A percentile compares a stretch with the other conserved stretches of the same genome.
Evolutionary conservation across 2,888 invertebrate species (phyloP).

Genomic region (Aphodius granarius): DNA sequence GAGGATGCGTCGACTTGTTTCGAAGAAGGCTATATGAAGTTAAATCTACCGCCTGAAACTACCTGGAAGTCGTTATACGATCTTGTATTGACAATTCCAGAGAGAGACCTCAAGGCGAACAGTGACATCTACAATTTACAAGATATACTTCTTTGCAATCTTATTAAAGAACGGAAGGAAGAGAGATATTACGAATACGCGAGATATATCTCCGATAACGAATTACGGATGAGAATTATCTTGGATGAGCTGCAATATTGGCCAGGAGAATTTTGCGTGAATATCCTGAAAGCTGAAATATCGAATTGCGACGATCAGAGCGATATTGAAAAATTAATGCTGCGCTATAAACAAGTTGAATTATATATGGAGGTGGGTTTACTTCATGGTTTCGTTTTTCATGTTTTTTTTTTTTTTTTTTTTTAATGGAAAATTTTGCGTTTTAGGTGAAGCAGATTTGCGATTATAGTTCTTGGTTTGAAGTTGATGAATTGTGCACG

Average conservation of each 20-base stretch:
- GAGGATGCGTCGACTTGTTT: not conserved
- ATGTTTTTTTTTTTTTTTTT: not conserved
- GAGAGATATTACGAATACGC: constrained; percentile 58
- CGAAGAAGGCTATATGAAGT: constrained; percentile 12
- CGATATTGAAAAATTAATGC: constrained; percentile 31
- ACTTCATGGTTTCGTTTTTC: constrained; percentile 7
- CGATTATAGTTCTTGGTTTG: constrained; percentile 62
- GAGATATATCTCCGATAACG: constrained; percentile 57
- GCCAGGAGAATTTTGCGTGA: constrained; percentile 60
- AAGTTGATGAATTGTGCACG: constrained; percentile 59
- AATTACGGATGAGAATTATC: constrained; percentile 58
- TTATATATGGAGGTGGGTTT: constrained; percentile 63
- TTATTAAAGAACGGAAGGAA: constrained; percentile 59
- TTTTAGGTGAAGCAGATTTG: constrained; percentile 61
- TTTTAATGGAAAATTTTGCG: constrained; percentile 20
- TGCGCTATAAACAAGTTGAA: constrained; percentile 59
- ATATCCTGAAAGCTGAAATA: constrained; percentile 57
- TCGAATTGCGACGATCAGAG: constrained; percentile 54
- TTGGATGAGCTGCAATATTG: constrained; percentile 59
- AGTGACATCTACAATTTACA: constrained; percentile 59
- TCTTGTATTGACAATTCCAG: constrained; percentile 62
- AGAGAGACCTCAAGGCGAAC: constrained; percentile 48
- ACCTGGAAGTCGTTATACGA: constrained; percentile 51
- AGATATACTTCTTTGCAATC: constrained; percentile 62
- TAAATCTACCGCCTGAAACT: constrained; percentile 30